A percentile compares a stretch with the other conserved stretches of the same genome.
Evolutionary conservation across 2,888 invertebrate genomes (phyloP).

Genomic region (Diadromus collaris): DNA sequence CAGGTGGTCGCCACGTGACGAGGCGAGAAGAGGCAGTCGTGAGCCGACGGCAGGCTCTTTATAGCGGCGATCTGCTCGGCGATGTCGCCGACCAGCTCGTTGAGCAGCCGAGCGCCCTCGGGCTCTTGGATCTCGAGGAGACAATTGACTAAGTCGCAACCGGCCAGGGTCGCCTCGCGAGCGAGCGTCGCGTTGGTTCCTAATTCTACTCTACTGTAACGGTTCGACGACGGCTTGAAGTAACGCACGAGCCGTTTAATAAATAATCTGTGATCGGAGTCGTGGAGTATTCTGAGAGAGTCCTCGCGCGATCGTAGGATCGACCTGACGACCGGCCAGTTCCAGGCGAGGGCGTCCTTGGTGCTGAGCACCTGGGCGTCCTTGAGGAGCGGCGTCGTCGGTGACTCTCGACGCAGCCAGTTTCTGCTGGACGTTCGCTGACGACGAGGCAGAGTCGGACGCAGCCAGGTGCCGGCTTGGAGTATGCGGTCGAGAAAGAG

Average conservation of each 20-base stretch:
- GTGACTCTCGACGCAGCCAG: conserved; percentile 76
- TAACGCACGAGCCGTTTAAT: conserved; percentile 91
- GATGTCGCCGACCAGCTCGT: conserved; percentile 91
- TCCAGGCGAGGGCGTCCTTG: conserved; percentile 93
- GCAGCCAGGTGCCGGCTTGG: conserved; percentile 79
- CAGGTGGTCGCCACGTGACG: conserved; percentile 93
- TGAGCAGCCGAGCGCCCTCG: conserved; percentile 87
- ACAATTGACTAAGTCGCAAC: conserved; percentile 88
- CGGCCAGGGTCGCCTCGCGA: conserved; percentile 85
- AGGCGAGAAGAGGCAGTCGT: conserved; percentile 94
- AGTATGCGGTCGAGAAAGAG: conserved; percentile 91
- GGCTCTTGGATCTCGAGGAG: conserved; percentile 86
- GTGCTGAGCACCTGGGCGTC: conserved; percentile 91
- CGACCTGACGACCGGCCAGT: conserved; percentile 93
- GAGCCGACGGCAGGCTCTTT: conserved; percentile 87
- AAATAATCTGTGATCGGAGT: conserved; percentile 85
- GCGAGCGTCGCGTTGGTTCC: conserved; percentile 81
- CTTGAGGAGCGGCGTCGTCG: conserved; percentile 81
- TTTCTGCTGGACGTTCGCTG: conserved; percentile 71
- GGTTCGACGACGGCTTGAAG: conserved; percentile 92
- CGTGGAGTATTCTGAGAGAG: conserved; percentile 84
- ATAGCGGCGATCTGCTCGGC: conserved; percentile 88
- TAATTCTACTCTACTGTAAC: conserved; percentile 92
- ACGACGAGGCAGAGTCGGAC: conserved; percentile 72
- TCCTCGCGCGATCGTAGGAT: conserved; percentile 81